Base-by-base conservation (phyloP, 1,140 invertebrate species). In the Halesus radiatus region DNA sequence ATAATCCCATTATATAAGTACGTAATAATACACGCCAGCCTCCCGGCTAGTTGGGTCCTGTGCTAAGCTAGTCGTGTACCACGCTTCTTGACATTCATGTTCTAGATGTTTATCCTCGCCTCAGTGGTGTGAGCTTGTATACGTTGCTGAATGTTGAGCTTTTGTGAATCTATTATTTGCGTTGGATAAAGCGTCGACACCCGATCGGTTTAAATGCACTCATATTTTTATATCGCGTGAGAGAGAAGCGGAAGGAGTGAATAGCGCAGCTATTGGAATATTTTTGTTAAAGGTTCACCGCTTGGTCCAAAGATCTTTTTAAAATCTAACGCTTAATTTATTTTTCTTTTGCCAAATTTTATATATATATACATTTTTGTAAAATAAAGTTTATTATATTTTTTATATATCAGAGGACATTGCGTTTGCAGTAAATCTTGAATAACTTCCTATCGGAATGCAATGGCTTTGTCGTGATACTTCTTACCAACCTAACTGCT, bases 151-250 rank as follows among this genome's bases (percentile, higher is more conserved):
- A 13, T 18, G 6, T 26, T 26, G 16, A 26, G 22, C 26, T 70
- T 72, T 15, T 53, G 68, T 53, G 26, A 23, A 52, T 60, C 45
- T 72, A 15, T 75, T 58, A 29, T 37, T 29, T n/a, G n/a, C 23
- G 56, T 58, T 37, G 29, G 53, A 73, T 26, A 22, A 75, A 72
- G 50, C 52, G 37, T 75, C 8, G 32, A 75, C 73, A 75, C 68
- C 68, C n/a, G 13, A 22, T 54, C 58, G 76, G 18, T 77, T 56
- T 60, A 60, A 60, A 32, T 20, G 76, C 73, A 76, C 73, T 32
- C 60, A 54, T 78, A 78, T 78, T 78, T 78, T 78, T 78, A 68
- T 78, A 78, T 70, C 16, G 73, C 26, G 75, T 50, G 75, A 64
- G 75, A 52, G 16, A n/a, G 75, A 50, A 76, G 56, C 18, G 29